Conservation (phyloP, 2,113 vertebrate species). For the Manacus vitellinus region DNA sequence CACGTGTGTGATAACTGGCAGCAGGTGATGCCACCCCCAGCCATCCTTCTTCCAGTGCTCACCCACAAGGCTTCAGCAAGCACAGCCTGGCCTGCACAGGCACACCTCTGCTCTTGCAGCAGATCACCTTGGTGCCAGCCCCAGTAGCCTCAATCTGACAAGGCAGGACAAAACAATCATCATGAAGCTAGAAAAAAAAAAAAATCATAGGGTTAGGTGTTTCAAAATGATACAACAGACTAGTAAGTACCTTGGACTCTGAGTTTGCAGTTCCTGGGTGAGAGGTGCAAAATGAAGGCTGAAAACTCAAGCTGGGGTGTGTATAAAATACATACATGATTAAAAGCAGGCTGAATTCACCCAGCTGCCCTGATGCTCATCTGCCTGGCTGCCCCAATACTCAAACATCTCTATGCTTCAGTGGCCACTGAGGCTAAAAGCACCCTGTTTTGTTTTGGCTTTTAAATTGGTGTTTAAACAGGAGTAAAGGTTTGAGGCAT, state of each 20-base stretch:
- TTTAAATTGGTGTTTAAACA: neutral
- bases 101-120: neutral
- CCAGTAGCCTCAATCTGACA: neutral
- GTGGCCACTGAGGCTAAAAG: neutral
- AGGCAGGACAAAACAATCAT: neutral
- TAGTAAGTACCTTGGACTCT: neutral
- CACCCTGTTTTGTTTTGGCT: accelerated
- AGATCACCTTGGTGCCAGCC: neutral
- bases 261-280: neutral
- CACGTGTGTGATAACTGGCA: accelerated
- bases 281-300: neutral
- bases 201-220: neutral
- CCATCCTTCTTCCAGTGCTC: neutral
- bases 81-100: neutral
- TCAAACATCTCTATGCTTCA: neutral
- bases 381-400: neutral
- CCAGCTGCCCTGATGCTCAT: neutral
- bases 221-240: neutral
- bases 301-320: neutral
- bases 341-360: neutral
- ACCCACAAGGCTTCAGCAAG: neutral
- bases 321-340: neutral
- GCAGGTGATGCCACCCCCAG: neutral
- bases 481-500: neutral
- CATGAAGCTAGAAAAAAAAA: neutral